Percentiles rank a stretch among this genome's conserved stretches.
Conservation (phyloP, 2,797 vertebrate species). For the Rhabdomys pumilio region DNA sequence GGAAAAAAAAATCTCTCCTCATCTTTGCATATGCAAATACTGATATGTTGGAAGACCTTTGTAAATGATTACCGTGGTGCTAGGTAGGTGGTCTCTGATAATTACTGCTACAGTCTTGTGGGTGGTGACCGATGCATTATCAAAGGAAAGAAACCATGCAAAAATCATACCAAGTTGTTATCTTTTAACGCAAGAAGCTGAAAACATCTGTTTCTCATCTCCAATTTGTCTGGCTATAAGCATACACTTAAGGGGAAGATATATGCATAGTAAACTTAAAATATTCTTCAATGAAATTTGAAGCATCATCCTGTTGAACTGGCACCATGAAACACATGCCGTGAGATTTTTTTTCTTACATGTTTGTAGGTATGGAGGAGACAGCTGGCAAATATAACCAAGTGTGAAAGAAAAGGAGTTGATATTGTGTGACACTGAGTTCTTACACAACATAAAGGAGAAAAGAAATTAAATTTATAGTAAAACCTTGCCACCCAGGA, state of each 20-base stretch:
- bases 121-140: constrained; percentile 74
- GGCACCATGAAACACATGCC: not conserved
- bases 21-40: constrained; percentile 16
- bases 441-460: not conserved
- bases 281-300: constrained; percentile 3
- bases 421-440: not conserved
- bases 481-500: not conserved
- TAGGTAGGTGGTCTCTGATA: constrained; percentile 81
- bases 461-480: not conserved
- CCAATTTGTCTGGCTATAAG: not conserved
- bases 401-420: constrained; percentile 6
- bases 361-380: constrained; percentile 37
- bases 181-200: constrained; percentile 78
- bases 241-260: not conserved
- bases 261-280: constrained; percentile 28
- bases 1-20: constrained; percentile 19
- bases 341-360: not conserved
- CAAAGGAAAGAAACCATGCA: constrained; percentile 74
- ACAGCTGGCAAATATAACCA: constrained; percentile 4
- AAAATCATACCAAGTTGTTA: constrained; percentile 75
- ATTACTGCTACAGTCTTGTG: constrained; percentile 78
- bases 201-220: constrained; percentile 78
- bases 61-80: constrained; percentile 72
- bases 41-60: constrained; percentile 76
- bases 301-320: constrained; percentile 44